Conservation (phyloP, 2,113 vertebrate species). For the Strix uralensis region DNA sequence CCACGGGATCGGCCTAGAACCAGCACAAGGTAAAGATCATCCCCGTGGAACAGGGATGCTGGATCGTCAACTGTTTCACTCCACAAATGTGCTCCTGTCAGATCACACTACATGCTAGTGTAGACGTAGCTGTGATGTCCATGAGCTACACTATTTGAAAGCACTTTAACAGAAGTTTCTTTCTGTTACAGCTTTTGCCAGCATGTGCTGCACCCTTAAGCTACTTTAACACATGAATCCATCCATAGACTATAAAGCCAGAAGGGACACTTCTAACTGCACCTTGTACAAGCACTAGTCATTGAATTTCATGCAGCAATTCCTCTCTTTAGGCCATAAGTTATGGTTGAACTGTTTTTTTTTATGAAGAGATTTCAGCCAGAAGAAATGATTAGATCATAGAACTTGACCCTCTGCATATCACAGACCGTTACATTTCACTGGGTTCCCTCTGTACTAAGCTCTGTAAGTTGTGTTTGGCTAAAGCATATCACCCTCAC, state of each 20-base stretch:
- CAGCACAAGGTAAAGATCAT: background rate
- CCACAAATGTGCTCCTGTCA: background rate
- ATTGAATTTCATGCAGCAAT: conserved; percentile 25
- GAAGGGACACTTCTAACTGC: conserved; percentile 32
- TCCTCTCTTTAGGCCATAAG: conserved; percentile 23
- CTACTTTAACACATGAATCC: conserved; percentile 30
- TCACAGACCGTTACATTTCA: conserved; percentile 51
- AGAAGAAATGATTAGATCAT: conserved; percentile 60
- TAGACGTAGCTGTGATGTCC: background rate
- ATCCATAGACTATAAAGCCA: conserved; percentile 26
- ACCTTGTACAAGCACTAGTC: background rate
- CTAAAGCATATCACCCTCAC: conserved; percentile 34
- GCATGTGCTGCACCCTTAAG: background rate
- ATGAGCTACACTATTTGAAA: background rate
- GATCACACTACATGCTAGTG: background rate
- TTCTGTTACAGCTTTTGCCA: background rate
- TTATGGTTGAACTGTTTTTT: conserved; percentile 40
- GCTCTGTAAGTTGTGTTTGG: conserved; percentile 52
- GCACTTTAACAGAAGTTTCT: background rate
- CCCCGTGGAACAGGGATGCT: rapidly evolving
- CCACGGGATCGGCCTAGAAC: background rate
- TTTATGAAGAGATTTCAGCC: conserved; percentile 53
- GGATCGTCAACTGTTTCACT: background rate
- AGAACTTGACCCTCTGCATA: conserved; percentile 43
- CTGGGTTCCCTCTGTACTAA: background rate